A percentile compares a stretch with the other conserved stretches of the same genome.
These are phyloP conservation scores for Terebella lapidaria DNA, from an alignment of 2,888 invertebrate genomes.

Conservation along the genomic window DNA sequence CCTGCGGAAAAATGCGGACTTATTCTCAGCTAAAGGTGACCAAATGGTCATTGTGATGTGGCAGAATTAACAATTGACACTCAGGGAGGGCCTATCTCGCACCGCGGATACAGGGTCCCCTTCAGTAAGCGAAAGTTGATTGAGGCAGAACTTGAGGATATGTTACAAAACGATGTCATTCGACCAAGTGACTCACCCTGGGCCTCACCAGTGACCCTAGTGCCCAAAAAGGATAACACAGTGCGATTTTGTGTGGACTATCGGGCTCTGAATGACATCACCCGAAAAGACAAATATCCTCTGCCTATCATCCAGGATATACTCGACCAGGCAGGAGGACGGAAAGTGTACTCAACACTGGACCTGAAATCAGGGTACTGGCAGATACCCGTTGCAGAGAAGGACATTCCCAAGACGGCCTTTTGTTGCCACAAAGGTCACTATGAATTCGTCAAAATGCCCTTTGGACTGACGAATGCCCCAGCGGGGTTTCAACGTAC, in stretches of 20 bases:
- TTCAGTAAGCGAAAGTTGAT: neutral
- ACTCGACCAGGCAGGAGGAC: slow-evolving; percentile 8
- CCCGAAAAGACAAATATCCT: slow-evolving; percentile 5
- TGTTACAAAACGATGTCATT: slow-evolving; percentile 4
- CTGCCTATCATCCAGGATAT: slow-evolving; percentile 6
- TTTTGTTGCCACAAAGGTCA: slow-evolving; percentile 9
- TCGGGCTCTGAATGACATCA: slow-evolving; percentile 8
- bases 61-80: neutral
- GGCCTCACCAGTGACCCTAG: slow-evolving; percentile 4
- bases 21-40: slow-evolving; percentile 2
- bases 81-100: slow-evolving; percentile 1
- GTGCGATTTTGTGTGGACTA: slow-evolving; percentile 13
- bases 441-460: slow-evolving; percentile 10
- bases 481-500: slow-evolving; percentile 6
- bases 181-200: neutral
- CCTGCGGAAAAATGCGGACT: neutral
- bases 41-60: neutral
- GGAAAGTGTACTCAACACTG: neutral
- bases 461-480: too few species aligned
- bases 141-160: neutral
- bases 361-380: slow-evolving; percentile 8
- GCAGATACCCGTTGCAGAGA: slow-evolving; percentile 2
- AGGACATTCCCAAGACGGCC: slow-evolving; percentile 7
- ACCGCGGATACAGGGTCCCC: slow-evolving; percentile 3
- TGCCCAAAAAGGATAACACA: slow-evolving; percentile 5